Evolutionary conservation across 2,888 invertebrate genomes (phyloP).

Genomic region (Lepidochrysops patricia): DNA sequence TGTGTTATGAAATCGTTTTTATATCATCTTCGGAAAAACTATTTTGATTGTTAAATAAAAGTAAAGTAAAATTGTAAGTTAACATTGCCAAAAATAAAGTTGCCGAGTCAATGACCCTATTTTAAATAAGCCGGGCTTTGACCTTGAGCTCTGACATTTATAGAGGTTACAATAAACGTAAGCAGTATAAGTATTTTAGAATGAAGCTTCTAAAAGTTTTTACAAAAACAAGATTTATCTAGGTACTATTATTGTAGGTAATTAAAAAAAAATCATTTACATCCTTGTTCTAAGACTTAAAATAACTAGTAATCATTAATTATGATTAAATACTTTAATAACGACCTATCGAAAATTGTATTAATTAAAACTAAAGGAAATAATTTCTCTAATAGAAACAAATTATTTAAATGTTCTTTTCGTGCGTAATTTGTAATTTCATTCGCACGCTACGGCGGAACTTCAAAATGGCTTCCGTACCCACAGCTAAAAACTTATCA

Average conservation of each 20-base stretch:
- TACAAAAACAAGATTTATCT: background rate
- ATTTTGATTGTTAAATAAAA: background rate
- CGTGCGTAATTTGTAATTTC: background rate
- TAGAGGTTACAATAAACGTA: background rate
- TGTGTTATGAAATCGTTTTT: background rate
- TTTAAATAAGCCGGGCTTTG: background rate
- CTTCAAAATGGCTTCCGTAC: background rate
- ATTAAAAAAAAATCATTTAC: no score
- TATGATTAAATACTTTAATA: background rate
- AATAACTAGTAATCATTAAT: background rate
- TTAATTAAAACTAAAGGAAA: background rate
- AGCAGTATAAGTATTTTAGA: background rate
- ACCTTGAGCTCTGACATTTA: conserved; percentile 5
- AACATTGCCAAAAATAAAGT: background rate
- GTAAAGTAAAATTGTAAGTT: background rate
- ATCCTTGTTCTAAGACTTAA: background rate
- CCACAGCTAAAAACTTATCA: conserved; percentile 1
- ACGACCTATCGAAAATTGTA: background rate
- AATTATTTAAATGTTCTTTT: background rate
- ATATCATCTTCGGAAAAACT: background rate
- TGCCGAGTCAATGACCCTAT: background rate
- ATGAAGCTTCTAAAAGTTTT: background rate
- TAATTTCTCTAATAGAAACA: background rate
- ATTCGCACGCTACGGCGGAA: conserved; percentile 4
- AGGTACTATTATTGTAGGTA: no score